Percentiles rank a stretch among this genome's conserved stretches.
Evolutionary conservation across 2,797 vertebrate species (phyloP).

Genomic region (Delichon dasypus): DNA sequence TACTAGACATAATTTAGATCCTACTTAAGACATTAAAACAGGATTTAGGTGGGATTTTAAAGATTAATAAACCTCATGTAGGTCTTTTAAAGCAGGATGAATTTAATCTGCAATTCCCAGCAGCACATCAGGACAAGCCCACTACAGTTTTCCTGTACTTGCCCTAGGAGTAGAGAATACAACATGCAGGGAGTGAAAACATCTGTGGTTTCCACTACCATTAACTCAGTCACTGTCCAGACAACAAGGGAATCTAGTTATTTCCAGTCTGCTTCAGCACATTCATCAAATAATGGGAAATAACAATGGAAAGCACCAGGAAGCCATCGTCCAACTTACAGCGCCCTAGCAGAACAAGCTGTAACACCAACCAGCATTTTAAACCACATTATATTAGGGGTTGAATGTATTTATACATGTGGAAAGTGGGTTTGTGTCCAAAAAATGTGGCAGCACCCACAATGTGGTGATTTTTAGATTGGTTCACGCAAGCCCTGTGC

Average conservation of each 20-base stretch:
- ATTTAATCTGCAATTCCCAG: not conserved
- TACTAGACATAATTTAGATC: not conserved
- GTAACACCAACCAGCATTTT: not conserved
- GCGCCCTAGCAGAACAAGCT: not conserved
- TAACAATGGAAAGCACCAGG: not conserved
- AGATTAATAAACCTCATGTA: not conserved
- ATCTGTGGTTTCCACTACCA: not conserved
- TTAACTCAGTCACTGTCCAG: not conserved
- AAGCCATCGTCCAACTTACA: not conserved
- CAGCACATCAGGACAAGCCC: not conserved
- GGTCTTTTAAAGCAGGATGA: not conserved
- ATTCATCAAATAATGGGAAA: not conserved
- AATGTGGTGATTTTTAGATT: rapidly evolving
- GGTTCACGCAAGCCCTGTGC: not conserved
- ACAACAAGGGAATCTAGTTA: not conserved
- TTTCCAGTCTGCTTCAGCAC: not conserved
- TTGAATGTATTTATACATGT: not conserved
- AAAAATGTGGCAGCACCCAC: not conserved
- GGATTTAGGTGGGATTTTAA: constrained; percentile 1
- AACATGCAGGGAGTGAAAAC: not conserved
- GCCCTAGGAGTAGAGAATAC: not conserved
- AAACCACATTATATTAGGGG: not conserved
- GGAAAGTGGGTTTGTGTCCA: not conserved
- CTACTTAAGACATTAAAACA: not conserved
- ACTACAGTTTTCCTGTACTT: not conserved